phyloP scores from a whole-genome alignment of 1,140 invertebrate species.

The Aphelinus atriplicis region DNA sequence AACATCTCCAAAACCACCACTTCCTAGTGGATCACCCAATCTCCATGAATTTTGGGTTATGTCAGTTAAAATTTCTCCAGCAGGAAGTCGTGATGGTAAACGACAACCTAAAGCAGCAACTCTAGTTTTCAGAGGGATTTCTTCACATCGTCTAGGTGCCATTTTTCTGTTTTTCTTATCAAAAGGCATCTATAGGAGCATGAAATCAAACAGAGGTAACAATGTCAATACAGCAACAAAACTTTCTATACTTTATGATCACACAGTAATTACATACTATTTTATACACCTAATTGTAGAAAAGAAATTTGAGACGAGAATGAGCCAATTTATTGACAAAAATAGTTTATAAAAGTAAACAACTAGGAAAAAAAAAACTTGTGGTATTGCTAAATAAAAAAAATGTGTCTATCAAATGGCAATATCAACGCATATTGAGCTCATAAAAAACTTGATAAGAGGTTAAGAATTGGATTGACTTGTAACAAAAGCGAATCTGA shows the following conservation, averaged over 20 bases:
- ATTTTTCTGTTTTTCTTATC: constrained; percentile 43
- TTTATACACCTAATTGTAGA: too few relatives aligned
- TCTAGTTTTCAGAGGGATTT: constrained; percentile 54
- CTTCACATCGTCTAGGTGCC: constrained; percentile 57
- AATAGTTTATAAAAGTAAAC: too few relatives aligned
- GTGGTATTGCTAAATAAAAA: not conserved
- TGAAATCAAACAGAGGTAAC: too few relatives aligned
- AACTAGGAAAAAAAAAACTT: not conserved
- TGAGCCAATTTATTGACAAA: too few relatives aligned
- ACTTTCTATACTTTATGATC: too few relatives aligned
- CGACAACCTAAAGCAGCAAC: constrained; percentile 61
- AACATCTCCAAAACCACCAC: constrained; percentile 94
- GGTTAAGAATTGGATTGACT: constrained; percentile 2
- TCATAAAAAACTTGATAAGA: constrained; percentile 2
- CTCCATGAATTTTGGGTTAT: constrained; percentile 85
- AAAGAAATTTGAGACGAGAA: too few relatives aligned
- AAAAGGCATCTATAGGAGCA: too few relatives aligned
- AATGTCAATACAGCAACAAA: too few relatives aligned
- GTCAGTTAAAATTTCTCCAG: constrained; percentile 83
- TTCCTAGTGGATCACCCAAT: constrained; percentile 85
- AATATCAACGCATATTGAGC: not conserved
- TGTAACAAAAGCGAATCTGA: constrained; percentile 15
- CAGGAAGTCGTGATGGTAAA: constrained; percentile 56
- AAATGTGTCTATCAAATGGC: not conserved
- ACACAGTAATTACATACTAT: too few relatives aligned